Percentiles rank a stretch among this genome's conserved stretches.
Conservation (phyloP, 2,113 vertebrate genomes). For the Coracopsis vasa region DNA sequence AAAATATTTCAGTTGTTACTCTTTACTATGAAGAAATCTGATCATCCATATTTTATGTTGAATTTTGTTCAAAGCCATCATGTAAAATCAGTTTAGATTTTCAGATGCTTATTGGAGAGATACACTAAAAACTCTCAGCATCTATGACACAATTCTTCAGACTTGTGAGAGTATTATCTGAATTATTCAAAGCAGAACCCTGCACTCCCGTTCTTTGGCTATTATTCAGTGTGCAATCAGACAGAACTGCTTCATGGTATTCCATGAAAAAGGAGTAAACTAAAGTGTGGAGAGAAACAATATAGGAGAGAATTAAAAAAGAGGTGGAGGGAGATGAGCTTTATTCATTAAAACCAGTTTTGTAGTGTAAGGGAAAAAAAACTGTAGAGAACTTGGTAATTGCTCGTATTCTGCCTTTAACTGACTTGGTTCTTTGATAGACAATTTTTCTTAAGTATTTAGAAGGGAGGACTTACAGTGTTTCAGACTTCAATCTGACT, state of each 20-base stretch:
- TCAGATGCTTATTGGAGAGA: background rate
- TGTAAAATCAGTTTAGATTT: background rate
- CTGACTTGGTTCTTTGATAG: background rate
- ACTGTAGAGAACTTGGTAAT: background rate
- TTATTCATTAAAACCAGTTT: background rate
- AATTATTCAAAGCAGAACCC: background rate
- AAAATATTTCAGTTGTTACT: background rate
- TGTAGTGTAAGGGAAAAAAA: background rate
- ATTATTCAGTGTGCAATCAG: background rate
- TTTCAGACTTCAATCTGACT: background rate
- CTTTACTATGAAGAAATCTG: background rate
- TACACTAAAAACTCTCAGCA: background rate
- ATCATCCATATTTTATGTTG: background rate
- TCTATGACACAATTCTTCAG: background rate
- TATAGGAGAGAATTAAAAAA: background rate
- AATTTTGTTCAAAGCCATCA: background rate
- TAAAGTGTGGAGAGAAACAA: background rate
- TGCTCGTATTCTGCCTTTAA: background rate
- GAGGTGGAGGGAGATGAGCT: background rate
- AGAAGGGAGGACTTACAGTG: background rate
- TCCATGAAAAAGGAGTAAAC: background rate
- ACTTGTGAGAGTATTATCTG: background rate
- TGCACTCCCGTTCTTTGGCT: background rate
- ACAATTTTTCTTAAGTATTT: background rate
- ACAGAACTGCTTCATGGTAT: background rate